phyloP scores from a whole-genome alignment of 2,888 invertebrate species.

The Gortyna flavago region DNA sequence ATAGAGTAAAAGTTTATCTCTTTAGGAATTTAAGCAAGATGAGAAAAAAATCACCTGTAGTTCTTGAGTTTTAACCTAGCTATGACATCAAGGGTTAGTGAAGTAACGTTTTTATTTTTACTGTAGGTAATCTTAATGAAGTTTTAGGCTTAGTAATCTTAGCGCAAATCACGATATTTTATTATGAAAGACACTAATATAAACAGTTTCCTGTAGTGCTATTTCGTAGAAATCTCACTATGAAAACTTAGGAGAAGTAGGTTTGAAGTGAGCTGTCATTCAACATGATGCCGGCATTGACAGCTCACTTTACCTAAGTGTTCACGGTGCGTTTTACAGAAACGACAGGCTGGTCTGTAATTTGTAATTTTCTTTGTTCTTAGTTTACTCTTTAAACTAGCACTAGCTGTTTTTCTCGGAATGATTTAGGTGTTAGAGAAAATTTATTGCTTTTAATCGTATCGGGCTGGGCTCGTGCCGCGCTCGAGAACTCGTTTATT shows the following conservation, averaged over 20 bases:
- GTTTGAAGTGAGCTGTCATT: background rate
- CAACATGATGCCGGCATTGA: background rate
- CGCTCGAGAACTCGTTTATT: slow-evolving; percentile 10
- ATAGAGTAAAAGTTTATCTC: slow-evolving; percentile 29
- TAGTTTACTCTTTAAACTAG: slow-evolving; percentile 1
- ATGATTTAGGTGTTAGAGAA: slow-evolving; percentile 12
- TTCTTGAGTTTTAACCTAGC: slow-evolving; percentile 18
- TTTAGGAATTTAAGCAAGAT: slow-evolving; percentile 23
- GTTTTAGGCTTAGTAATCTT: background rate
- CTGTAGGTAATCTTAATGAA: background rate
- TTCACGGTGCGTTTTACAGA: background rate
- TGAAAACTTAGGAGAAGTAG: background rate
- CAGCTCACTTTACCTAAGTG: background rate
- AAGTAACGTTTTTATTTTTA: background rate
- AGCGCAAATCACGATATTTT: background rate
- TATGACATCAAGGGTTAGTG: slow-evolving; percentile 4
- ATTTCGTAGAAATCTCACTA: background rate
- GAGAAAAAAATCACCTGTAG: slow-evolving; percentile 17
- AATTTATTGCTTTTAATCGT: slow-evolving; percentile 57
- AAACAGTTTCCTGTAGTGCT: background rate
- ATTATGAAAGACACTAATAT: background rate
- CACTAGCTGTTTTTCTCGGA: background rate
- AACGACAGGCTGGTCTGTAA: background rate
- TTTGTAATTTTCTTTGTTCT: background rate
- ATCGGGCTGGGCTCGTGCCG: slow-evolving; percentile 2